Evolutionary conservation across 2,113 vertebrate species (phyloP).

Genomic region (Catharus fuscescens): DNA sequence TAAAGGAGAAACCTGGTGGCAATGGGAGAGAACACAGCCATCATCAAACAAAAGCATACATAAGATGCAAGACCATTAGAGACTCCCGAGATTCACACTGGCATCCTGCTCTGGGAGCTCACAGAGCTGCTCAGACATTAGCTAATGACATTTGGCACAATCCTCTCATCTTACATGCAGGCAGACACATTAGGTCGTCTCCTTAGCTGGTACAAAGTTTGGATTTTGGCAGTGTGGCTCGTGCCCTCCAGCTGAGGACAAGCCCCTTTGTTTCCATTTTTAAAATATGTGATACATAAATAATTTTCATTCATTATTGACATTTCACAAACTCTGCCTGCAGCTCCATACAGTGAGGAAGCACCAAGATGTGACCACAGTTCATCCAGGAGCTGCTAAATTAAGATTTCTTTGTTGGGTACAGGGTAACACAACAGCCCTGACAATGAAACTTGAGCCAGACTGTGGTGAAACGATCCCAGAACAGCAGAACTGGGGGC

Average conservation of each 20-base stretch:
- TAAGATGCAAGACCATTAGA: not conserved
- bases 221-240: not conserved
- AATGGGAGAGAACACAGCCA: not conserved
- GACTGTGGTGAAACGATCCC: not conserved
- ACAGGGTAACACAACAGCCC: not conserved
- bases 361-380: not conserved
- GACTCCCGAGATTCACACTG: not conserved
- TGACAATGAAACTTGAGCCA: not conserved
- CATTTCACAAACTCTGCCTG: not conserved
- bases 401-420: not conserved
- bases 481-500: not conserved
- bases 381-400: not conserved
- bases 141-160: constrained; percentile 11
- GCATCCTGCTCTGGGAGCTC: not conserved
- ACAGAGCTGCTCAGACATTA: constrained; percentile 14
- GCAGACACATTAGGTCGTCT: not conserved
- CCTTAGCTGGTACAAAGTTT: not conserved
- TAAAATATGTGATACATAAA: not conserved
- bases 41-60: not conserved
- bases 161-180: not conserved
- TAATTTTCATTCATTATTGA: not conserved
- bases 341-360: not conserved
- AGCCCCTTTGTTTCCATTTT: not conserved
- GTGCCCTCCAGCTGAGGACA: not conserved
- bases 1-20: not conserved